Evolutionary conservation across 2,888 invertebrate species (phyloP), one percentile per base, ranked within the genome.

Genomic region (Sthenelais limicola): DNA sequence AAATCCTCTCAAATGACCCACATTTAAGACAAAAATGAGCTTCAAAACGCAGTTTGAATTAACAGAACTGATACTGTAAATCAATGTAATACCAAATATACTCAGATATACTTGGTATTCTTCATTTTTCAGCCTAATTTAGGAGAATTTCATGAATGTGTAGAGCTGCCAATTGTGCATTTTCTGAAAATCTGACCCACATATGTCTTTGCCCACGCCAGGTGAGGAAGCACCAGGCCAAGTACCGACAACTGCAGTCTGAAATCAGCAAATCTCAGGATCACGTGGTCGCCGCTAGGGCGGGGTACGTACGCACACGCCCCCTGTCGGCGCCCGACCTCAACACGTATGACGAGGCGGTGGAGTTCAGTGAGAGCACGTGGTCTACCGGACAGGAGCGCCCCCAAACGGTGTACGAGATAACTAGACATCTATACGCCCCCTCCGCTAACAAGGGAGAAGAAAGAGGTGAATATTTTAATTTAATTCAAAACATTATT

Each of bases 221-320:
- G 85, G 80, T 83, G 18, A 72, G 75, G 12, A 69, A 76, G 24
- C 82, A 85, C 68, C 83, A 82, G 69, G 73, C 78, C 48, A 78
- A 76, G 2, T 85, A 83, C 75, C 71, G 75, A 9, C 76, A 78
- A 35, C 76, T 85, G 30, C 80, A 81, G 52, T 51, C 73, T 12
- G 82, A 82, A 30, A 79, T 85, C 9, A 70, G 32, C 21, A 73
- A 78, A 21, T 84, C 85, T 9, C 80, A 84, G 76, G 77, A 79
- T 26, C 78, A 78, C 12, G 80, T 84, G 15, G 79, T 82, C 71
- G 74, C 76, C 32, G 79, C 82, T 0, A 80, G 80, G 35, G 82
- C 82, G 9, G 85, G 85, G 0, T 82, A 77, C 71, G 79, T 85
- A 1, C 75, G 85, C n/a, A n/a, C 52, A 15, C 72, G 72, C n/a